phyloP scores from a whole-genome alignment of 1,140 invertebrate genomes.

The Tetramorium alpestre region DNA sequence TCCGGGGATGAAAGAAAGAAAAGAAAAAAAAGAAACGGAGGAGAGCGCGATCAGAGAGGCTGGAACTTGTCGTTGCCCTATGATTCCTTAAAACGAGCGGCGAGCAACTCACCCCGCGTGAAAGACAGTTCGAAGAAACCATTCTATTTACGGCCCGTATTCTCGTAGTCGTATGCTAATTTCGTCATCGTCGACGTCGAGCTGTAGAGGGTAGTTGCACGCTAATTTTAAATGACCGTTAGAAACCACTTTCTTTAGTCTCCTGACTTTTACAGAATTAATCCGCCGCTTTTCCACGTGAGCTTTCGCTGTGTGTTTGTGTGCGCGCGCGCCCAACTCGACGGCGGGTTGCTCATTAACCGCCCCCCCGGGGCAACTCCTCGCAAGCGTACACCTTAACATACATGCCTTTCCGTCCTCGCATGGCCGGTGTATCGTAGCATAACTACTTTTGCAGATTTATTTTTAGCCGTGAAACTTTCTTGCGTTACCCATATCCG shows the following conservation, averaged over 20 bases:
- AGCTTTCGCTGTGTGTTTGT: slow-evolving; percentile 12
- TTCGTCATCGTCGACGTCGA: slow-evolving; percentile 46
- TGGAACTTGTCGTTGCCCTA: slow-evolving; percentile 30
- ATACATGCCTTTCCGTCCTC: slow-evolving; percentile 62
- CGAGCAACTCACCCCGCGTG: slow-evolving; percentile 2
- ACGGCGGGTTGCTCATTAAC: neutral
- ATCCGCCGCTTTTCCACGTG: neutral
- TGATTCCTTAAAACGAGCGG: slow-evolving; percentile 33
- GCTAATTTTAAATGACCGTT: slow-evolving; percentile 54
- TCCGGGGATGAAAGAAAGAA: neutral
- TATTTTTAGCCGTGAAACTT: slow-evolving; percentile 63
- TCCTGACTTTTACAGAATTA: slow-evolving; percentile 29
- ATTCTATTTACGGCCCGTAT: slow-evolving; percentile 41
- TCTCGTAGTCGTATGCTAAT: slow-evolving; percentile 29
- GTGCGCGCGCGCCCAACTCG: neutral
- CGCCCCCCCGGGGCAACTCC: slow-evolving; percentile 34
- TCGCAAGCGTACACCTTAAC: slow-evolving; percentile 40
- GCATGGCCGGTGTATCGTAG: slow-evolving; percentile 46
- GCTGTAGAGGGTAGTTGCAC: neutral
- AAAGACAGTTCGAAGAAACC: slow-evolving; percentile 9
- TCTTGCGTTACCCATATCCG: slow-evolving; percentile 23
- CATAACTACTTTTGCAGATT: slow-evolving; percentile 65
- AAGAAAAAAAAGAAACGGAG: neutral
- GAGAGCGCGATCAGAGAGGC: neutral
- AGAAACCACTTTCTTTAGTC: slow-evolving; percentile 22